Base-by-base conservation (phyloP, 1,140 invertebrate species). In the Conus ventricosus region DNA sequence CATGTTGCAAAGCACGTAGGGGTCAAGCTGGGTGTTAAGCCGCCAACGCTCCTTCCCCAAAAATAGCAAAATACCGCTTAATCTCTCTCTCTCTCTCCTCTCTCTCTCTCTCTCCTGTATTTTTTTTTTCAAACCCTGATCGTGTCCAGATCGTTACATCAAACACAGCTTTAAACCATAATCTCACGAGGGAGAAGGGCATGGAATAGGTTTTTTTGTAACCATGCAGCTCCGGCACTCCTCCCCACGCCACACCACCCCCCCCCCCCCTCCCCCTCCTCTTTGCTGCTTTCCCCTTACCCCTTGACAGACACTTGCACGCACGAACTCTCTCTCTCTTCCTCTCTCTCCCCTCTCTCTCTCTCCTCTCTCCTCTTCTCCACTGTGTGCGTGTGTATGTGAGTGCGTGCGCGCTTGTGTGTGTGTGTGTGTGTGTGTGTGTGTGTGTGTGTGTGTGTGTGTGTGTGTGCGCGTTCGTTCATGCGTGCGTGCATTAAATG, bases 281-380 rank as follows among this genome's bases (percentile, higher is more conserved):
- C 17, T 51, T 25, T 75, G 7, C 3, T 75, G 0, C 71, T n/a
- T n/a, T n/a, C 23, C 71, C 23, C 71, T 75, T 8, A 8, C 71
- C n/a, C n/a, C n/a, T 25, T n/a, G 7, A 8, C 71, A n/a, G 7
- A 8, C 71, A 13, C n/a, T 25, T 75, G 13, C 23, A 13, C 23
- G 13, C n/a, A 13, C n/a, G n/a, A n/a, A n/a, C 71, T 75, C 71
- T 25, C 71, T 8, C n/a, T 25, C 71, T 25, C n/a, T 25, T 4
- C 4, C n/a, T 75, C 71, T 75, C 71, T 25, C n/a, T 25, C n/a
- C n/a, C n/a, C 71, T 75, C 71, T 75, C 71, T 75, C 71, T 25
- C 71, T 75, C 71, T 75, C 71, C 71, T 75, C 71, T 75, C 71
- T 75, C 71, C 71, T 75, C 71, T 6, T 75, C 4, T 75, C 71